phyloP scores from a whole-genome alignment of 1,140 invertebrate species.

The Pachypsylla venusta region DNA sequence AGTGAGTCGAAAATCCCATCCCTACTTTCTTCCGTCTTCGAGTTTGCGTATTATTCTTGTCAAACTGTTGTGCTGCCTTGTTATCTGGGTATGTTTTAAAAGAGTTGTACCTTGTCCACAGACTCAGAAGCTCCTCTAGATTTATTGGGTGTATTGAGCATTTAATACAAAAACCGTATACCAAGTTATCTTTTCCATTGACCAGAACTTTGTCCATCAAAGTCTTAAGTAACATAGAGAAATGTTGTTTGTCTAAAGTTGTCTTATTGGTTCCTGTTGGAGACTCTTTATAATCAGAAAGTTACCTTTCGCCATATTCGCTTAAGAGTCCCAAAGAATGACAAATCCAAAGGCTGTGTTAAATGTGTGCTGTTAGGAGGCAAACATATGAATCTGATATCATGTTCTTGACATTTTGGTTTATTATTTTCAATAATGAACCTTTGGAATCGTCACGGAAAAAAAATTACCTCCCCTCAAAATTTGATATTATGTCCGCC shows the following conservation, averaged over 20 bases:
- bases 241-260: background rate
- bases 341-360: too few relatives aligned
- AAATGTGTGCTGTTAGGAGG: too few relatives aligned
- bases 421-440: too few relatives aligned
- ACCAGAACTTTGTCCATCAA: background rate
- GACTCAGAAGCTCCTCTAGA: background rate
- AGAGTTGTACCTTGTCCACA: background rate
- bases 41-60: background rate
- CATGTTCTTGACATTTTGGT: background rate
- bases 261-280: background rate
- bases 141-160: background rate
- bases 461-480: too few relatives aligned
- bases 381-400: background rate
- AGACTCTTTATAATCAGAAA: background rate
- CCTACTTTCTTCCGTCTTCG: background rate
- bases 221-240: background rate
- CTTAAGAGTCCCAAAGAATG: background rate
- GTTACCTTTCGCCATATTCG: background rate
- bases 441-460: too few relatives aligned
- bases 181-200: background rate
- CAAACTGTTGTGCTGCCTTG: background rate
- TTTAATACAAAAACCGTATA: background rate
- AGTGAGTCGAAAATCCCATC: too few relatives aligned
- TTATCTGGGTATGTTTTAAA: background rate
- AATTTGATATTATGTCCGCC: too few relatives aligned